Evolutionary conservation across 2,888 invertebrate species (phyloP), one percentile per base, ranked within the genome.

Genomic region (Chouioia cunea): DNA sequence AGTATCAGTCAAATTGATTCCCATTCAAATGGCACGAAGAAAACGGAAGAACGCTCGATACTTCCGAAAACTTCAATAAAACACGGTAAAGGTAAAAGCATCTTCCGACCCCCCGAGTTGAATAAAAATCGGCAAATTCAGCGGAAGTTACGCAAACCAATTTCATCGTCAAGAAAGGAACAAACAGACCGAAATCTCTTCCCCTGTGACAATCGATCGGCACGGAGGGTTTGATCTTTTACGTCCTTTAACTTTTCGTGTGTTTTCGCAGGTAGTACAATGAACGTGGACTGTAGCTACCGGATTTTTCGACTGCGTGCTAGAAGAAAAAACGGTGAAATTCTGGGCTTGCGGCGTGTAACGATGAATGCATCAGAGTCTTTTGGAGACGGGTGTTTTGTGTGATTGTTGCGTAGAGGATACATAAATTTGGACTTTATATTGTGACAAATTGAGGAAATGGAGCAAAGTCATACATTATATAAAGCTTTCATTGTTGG

Each of bases 201-300:
- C 46, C 44, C 27, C 18, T 36, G n/a, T 18, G 46, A 66, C 71
- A 63, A 71, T 71, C 58, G 65, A 63, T 66, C 70, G 70, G 70
- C 54, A 18, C 63, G 66, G 16, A 65, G 36, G 71, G 57, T 71
- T 66, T 71, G 68, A 71, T 71, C 71, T 71, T 71, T 71, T 67
- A 71, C 47, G 57, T 57, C 44, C 57, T 44, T 57, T 63, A 46
- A 27, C 63, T 57, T 46, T 48, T 16, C 8, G 22, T 36, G 43
- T 36, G 20, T 46, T 44, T 15, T 2, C 16, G 8, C 12, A 59
- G 54, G 53, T 54, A 60, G 53, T 46, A 53, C 43, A 53, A 56
- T 56, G 62, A 20, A 3, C n/a, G 8, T 10, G 27, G 12, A 27
- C n/a, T 36, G 20, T 12, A 47, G 43, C 62, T 52, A 56, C 52